Evolutionary conservation across 2,888 invertebrate genomes (phyloP).

Genomic region (Rhagonycha fulva): DNA sequence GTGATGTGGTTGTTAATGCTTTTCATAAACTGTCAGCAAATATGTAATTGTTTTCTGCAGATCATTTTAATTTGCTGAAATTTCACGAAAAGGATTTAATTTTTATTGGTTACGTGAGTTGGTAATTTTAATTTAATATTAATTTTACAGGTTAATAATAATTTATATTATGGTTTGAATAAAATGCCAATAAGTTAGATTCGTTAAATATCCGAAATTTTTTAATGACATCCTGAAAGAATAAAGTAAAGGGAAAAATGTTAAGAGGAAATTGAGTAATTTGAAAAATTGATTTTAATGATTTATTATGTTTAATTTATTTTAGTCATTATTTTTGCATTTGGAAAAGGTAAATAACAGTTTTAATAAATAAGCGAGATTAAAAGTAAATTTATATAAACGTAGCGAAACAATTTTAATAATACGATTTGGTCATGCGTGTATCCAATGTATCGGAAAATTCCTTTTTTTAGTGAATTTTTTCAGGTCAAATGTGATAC

Average conservation of each 20-base stretch:
- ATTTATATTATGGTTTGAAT: neutral
- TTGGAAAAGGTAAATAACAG: slow-evolving; percentile 6
- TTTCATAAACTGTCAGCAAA: too few species aligned
- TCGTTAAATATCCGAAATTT: neutral
- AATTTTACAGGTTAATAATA: too few species aligned
- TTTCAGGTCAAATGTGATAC: slow-evolving; percentile 27
- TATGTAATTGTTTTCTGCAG: too few species aligned
- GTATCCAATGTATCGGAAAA: slow-evolving; percentile 26
- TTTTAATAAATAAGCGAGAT: slow-evolving; percentile 23
- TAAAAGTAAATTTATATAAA: slow-evolving; percentile 21
- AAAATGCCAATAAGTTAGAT: neutral
- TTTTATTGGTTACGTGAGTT: too few species aligned
- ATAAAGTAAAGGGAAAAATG: neutral
- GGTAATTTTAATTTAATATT: too few species aligned
- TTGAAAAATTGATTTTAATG: neutral
- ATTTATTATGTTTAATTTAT: neutral
- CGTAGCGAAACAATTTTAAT: slow-evolving; percentile 27
- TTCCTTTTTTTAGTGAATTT: slow-evolving; percentile 25
- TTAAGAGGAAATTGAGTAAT: neutral
- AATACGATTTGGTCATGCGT: slow-evolving; percentile 22
- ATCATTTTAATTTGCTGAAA: too few species aligned
- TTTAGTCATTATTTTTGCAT: neutral
- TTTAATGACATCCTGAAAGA: neutral
- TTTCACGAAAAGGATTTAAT: too few species aligned
- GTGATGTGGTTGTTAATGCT: too few species aligned